Conservation (phyloP, 2,797 vertebrate genomes). For the Lerista edwardsae region DNA sequence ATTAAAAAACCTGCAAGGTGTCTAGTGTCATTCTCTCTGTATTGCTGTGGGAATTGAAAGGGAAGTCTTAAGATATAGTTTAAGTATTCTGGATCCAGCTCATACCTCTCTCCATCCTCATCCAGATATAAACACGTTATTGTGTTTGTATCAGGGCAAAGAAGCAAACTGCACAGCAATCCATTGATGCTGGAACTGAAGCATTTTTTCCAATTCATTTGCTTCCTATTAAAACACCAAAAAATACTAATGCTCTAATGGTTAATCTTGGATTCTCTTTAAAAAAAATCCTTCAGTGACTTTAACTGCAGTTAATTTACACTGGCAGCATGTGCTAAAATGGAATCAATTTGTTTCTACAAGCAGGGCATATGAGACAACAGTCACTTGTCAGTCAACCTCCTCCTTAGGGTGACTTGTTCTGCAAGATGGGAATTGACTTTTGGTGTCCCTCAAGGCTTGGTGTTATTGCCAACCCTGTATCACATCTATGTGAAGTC, state of each 20-base stretch:
- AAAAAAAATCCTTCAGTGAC: not conserved
- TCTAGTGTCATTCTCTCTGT: not conserved
- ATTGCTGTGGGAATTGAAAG: not conserved
- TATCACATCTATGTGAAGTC: not conserved
- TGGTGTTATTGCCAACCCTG: not conserved
- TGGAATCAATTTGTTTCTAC: not conserved
- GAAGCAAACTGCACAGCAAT: not conserved
- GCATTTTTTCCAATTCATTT: not conserved
- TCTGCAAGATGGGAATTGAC: not conserved
- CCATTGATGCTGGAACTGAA: not conserved
- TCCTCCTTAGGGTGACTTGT: not conserved
- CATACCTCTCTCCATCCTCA: not conserved
- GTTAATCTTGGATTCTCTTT: not conserved
- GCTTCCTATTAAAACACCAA: not conserved
- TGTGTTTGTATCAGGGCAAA: not conserved
- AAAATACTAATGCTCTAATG: not conserved
- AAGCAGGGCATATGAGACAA: not conserved
- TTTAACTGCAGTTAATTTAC: not conserved
- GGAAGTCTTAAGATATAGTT: not conserved
- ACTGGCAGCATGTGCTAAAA: not conserved
- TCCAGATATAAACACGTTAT: too few relatives aligned
- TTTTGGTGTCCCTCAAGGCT: not conserved
- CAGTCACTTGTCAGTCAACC: not conserved
- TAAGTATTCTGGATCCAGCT: not conserved
- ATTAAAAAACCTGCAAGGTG: not conserved